Conservation (phyloP, 2,888 invertebrate genomes). For the Nymphalis polychloros region DNA sequence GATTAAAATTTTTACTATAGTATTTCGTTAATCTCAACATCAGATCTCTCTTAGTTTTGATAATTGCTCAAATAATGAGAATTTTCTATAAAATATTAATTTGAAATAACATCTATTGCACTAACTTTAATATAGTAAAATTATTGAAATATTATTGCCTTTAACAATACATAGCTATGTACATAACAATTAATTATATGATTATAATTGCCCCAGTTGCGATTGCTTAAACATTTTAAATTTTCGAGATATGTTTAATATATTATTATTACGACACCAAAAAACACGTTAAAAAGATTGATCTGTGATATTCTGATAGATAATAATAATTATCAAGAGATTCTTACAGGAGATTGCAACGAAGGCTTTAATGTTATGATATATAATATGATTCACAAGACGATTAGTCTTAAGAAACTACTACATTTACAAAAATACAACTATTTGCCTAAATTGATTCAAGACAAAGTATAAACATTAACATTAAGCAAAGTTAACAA, state of each 20-base stretch:
- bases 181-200: conserved; percentile 50
- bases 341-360: conserved; percentile 71
- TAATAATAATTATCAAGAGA: conserved; percentile 54
- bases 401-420: conserved; percentile 40
- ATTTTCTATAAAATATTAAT: conserved; percentile 66
- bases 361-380: conserved; percentile 54
- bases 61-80: conserved; percentile 49
- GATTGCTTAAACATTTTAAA: conserved; percentile 22
- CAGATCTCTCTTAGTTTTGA: conserved; percentile 68
- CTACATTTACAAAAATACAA: conserved; percentile 49
- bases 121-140: conserved; percentile 57
- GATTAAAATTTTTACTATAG: conserved; percentile 51
- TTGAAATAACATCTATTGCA: conserved; percentile 78
- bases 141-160: conserved; percentile 67
- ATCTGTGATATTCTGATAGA: conserved; percentile 43
- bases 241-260: conserved; percentile 24
- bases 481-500: conserved; percentile 80
- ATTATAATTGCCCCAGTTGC: conserved; percentile 43
- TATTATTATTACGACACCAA: conserved; percentile 14
- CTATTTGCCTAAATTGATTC: conserved; percentile 43
- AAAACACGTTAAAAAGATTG: not conserved
- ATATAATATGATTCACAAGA: conserved; percentile 47
- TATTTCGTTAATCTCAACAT: conserved; percentile 75
- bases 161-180: conserved; percentile 60
- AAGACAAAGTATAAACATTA: conserved; percentile 65